These are phyloP conservation scores for Speoplatyrhinus poulsoni DNA, from an alignment of 2,113 vertebrate species.

Conservation along the genomic window DNA sequence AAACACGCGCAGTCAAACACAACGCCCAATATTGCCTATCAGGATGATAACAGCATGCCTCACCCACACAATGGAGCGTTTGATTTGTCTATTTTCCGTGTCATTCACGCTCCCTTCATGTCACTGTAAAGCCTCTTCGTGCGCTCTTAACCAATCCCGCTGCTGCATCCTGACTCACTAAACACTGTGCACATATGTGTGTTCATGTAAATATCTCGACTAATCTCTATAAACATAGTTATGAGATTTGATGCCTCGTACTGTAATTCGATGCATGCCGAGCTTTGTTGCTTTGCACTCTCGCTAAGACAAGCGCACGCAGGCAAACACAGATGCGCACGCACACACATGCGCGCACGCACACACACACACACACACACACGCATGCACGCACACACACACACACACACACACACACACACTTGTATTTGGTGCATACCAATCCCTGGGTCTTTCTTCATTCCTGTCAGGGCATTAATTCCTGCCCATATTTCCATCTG, in stretches of 20 bases:
- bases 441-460: constrained; percentile 71
- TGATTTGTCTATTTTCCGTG: constrained; percentile 74
- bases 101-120: constrained; percentile 67
- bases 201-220: constrained; percentile 67
- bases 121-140: constrained; percentile 41
- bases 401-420: constrained; percentile 15
- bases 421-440: constrained; percentile 65
- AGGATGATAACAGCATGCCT: constrained; percentile 69
- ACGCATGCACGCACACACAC: not conserved
- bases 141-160: constrained; percentile 2
- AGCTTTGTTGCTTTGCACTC: constrained; percentile 39
- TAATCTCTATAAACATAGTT: constrained; percentile 73
- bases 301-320: constrained; percentile 26
- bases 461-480: constrained; percentile 82
- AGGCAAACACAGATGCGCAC: not conserved
- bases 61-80: constrained; percentile 64
- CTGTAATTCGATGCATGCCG: constrained; percentile 53
- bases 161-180: constrained; percentile 31
- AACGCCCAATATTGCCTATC: constrained; percentile 70
- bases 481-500: constrained; percentile 82
- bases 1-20: not conserved
- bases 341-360: constrained; percentile 2
- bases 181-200: constrained; percentile 54
- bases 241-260: constrained; percentile 67
- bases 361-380: too few relatives aligned